A percentile compares a stretch with the other conserved stretches of the same genome.
phyloP scores from a whole-genome alignment of 2,797 vertebrate species.

The Orestias chungarensis region DNA sequence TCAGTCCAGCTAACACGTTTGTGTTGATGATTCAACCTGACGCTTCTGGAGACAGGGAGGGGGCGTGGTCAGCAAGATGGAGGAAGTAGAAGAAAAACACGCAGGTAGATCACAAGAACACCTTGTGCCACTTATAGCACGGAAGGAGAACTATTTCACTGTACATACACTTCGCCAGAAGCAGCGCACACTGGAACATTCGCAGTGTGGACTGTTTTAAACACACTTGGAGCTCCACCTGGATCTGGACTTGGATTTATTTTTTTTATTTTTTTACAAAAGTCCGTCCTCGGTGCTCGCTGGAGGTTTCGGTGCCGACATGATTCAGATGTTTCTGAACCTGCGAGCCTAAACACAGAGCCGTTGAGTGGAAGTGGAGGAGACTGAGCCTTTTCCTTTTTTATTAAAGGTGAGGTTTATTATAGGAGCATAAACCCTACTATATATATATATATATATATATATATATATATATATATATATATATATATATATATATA shows the following conservation, averaged over 20 bases:
- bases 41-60: slow-evolving; percentile 13
- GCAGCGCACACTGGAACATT: rapidly evolving
- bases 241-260: background rate
- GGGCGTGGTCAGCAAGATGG: slow-evolving; percentile 62
- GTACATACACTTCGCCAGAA: background rate
- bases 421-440: too few species aligned
- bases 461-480: too few species aligned
- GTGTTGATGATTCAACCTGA: background rate
- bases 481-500: too few species aligned
- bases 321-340: slow-evolving; percentile 35
- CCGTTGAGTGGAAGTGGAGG: background rate
- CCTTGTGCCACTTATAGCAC: background rate
- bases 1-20: background rate
- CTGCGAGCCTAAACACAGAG: slow-evolving; percentile 13
- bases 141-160: background rate
- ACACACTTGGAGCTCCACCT: background rate
- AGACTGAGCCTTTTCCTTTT: background rate
- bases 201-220: background rate
- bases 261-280: background rate
- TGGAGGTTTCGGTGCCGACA: slow-evolving; percentile 35
- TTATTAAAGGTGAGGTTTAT: slow-evolving; percentile 40
- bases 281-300: background rate
- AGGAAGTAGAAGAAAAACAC: slow-evolving; percentile 7
- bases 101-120: slow-evolving; percentile 34
- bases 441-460: too few species aligned